phyloP scores from a whole-genome alignment of 2,888 invertebrate genomes.

The Therioaphis trifolii region DNA sequence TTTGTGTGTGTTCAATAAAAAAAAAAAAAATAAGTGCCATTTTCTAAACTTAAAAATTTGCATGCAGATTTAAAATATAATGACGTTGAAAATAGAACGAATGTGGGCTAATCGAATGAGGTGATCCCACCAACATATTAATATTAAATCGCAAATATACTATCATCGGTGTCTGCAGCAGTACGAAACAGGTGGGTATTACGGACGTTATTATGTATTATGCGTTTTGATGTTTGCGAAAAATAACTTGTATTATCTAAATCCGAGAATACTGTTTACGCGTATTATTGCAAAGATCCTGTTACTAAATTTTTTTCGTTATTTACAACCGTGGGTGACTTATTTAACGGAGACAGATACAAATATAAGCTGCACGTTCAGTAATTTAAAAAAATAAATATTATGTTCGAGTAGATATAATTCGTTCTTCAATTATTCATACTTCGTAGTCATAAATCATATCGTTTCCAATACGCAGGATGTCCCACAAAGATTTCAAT shows the following conservation, averaged over 20 bases:
- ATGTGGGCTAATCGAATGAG: slow-evolving; percentile 32
- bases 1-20: too few species aligned
- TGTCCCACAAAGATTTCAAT: too few species aligned
- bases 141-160: not conserved
- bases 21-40: not conserved
- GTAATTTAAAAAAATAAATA: not conserved
- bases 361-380: not conserved
- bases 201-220: not conserved
- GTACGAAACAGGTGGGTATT: not conserved
- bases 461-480: too few species aligned
- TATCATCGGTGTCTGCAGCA: not conserved
- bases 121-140: not conserved
- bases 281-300: not conserved
- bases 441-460: too few species aligned
- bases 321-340: not conserved
- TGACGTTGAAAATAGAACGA: slow-evolving; percentile 15
- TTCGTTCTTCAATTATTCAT: too few species aligned
- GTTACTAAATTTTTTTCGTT: not conserved
- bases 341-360: not conserved
- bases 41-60: slow-evolving; percentile 26
- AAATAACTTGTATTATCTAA: not conserved
- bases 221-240: not conserved
- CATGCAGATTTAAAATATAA: slow-evolving; percentile 20
- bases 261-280: not conserved
- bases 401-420: too few species aligned